Percentiles rank a stretch among this genome's conserved stretches.
These are phyloP conservation scores for Melinopterus prodromus DNA, from an alignment of 2,888 invertebrate genomes.

Conservation along the genomic window DNA sequence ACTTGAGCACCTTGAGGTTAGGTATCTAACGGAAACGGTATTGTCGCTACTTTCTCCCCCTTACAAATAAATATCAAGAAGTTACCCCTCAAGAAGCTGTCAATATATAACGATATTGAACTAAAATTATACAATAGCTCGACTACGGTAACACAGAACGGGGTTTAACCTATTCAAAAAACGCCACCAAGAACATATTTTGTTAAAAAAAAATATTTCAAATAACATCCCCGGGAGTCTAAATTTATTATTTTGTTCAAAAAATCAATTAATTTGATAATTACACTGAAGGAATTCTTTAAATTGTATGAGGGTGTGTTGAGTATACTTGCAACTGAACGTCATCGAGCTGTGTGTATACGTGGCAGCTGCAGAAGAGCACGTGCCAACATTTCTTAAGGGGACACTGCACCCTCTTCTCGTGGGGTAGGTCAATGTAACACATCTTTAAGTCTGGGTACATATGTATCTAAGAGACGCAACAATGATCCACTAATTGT, in stretches of 20 bases:
- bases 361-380: slow-evolving; percentile 22
- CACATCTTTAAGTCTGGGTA: slow-evolving; percentile 28
- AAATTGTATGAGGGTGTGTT: not conserved
- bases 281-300: no score
- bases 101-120: not conserved
- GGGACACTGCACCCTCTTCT: slow-evolving; percentile 30
- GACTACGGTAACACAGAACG: not conserved
- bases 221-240: not conserved
- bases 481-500: slow-evolving; percentile 18
- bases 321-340: not conserved
- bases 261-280: no score
- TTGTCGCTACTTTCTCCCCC: not conserved
- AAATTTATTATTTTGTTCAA: not conserved
- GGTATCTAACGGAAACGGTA: not conserved
- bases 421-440: slow-evolving; percentile 30
- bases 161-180: not conserved
- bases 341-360: not conserved
- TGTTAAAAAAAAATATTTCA: not conserved
- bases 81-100: not conserved
- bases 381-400: slow-evolving; percentile 23
- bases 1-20: not conserved
- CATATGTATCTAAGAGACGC: slow-evolving; percentile 1
- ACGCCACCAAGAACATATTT: not conserved
- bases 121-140: not conserved
- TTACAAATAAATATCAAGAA: not conserved